Base-by-base conservation (phyloP, 1,140 invertebrate genomes). In the Anastrepha ludens region DNA sequence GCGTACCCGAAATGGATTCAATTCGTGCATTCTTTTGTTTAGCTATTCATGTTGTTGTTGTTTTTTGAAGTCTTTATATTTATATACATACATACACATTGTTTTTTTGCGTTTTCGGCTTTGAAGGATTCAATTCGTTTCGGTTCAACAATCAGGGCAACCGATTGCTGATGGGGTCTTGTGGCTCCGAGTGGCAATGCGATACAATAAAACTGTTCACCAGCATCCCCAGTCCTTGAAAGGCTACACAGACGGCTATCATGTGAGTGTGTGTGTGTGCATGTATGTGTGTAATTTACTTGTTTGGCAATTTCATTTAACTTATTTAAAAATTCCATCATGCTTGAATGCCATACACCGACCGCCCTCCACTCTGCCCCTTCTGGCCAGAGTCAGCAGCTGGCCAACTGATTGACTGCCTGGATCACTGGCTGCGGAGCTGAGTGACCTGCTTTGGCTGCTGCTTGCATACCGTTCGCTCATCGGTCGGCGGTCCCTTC, bases 321-420 rank as follows among this genome's bases (percentile, higher is more conserved):
- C 7, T 85, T 60, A 86, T 86, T 87, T 87, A 87, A 67, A 87
- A 87, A 87, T 87, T 87, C 62, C 86, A 55, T 87, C 15, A 87
- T 70, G 41, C 39, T 55, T 8, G 20, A n/a, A 81, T 81, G 74
- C 74, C 55, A n/a, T 6, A 5, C n/a, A 9, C 47, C 7, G 4
- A 17, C 47, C 50, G 17, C 44, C 29, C 13, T 64, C 17, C 60
- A 17, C 60, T 64, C 60, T 17, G 4, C 17, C 60, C 64, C 64
- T 29, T 17, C 20, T 67, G 5, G 4, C 7, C n/a, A 8, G 2
- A 15, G 15, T 15, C 60, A 62, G 60, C 60, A 5, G 15, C 60
- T 17, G 44, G 2, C 44, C 74, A 81, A 55, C 74, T 81, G 74
- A 81, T 81, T 81, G 74, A 81, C n/a, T 55, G 44, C 50, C 74